A percentile compares a stretch with the other conserved stretches of the same genome.
Evolutionary conservation across 2,797 vertebrate genomes (phyloP).

Genomic region (Rousettus madagascariensis): DNA sequence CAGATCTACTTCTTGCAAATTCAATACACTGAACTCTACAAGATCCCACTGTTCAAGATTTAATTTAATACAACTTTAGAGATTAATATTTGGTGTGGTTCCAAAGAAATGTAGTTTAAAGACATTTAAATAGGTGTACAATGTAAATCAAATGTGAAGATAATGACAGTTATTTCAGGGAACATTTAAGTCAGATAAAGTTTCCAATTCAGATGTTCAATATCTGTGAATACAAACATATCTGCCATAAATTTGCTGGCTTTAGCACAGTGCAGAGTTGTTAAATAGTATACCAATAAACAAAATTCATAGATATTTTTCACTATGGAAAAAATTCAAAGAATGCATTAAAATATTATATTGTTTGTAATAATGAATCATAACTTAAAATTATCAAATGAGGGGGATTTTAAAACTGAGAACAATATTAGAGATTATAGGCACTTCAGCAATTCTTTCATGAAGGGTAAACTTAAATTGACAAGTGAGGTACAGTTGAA

Average conservation of each 20-base stretch:
- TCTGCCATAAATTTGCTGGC: background rate
- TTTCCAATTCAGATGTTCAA: conserved; percentile 43
- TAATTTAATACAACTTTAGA: background rate
- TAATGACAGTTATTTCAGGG: conserved; percentile 57
- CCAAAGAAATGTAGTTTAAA: conserved; percentile 36
- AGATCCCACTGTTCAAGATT: background rate
- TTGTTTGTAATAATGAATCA: background rate
- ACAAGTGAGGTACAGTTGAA: background rate
- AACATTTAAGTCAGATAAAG: conserved; percentile 58
- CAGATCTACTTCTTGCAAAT: background rate
- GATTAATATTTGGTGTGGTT: conserved; percentile 13
- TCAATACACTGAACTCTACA: background rate
- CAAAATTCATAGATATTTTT: background rate
- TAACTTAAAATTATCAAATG: background rate
- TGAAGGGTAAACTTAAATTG: background rate
- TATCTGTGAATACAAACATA: background rate
- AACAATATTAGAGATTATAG: background rate
- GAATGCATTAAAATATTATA: background rate
- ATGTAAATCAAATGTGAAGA: conserved; percentile 53
- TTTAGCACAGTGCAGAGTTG: background rate
- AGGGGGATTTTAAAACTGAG: background rate
- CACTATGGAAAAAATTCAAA: background rate
- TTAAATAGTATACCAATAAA: conserved; percentile 2
- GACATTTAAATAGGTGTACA: conserved; percentile 26
- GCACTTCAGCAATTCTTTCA: background rate